phyloP scores from a whole-genome alignment of 2,888 invertebrate species.

The Dysmachus trigonus region DNA sequence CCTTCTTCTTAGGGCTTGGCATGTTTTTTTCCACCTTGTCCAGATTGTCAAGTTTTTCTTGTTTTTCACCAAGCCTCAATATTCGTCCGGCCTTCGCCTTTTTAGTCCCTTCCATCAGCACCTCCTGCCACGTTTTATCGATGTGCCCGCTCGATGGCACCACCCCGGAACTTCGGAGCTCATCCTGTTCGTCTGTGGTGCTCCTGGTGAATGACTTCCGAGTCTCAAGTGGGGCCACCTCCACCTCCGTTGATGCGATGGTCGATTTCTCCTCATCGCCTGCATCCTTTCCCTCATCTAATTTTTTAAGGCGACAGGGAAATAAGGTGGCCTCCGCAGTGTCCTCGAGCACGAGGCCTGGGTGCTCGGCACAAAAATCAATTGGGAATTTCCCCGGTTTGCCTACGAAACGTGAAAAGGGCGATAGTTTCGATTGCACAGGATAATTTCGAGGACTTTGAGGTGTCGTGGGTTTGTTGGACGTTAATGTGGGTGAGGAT shows the following conservation, averaged over 20 bases:
- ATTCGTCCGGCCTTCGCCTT: background rate
- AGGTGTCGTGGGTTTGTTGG: background rate
- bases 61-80: background rate
- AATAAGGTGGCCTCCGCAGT: background rate
- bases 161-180: background rate
- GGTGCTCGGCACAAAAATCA: background rate
- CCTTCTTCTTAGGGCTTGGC: background rate
- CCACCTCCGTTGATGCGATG: background rate
- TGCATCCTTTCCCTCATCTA: background rate
- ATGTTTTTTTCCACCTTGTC: too few species aligned
- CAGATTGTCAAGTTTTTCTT: too few species aligned
- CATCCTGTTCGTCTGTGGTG: background rate
- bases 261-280: slow-evolving; percentile 1
- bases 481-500: background rate
- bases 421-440: background rate
- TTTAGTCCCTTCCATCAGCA: background rate
- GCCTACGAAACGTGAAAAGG: slow-evolving; percentile 52
- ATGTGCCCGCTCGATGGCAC: background rate
- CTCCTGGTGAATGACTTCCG: background rate
- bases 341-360: background rate
- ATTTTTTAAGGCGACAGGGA: background rate
- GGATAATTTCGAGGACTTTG: background rate
- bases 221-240: background rate
- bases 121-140: slow-evolving; percentile 1
- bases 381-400: background rate